Conservation (phyloP, 2,797 vertebrate species). For the Sparus aurata region DNA sequence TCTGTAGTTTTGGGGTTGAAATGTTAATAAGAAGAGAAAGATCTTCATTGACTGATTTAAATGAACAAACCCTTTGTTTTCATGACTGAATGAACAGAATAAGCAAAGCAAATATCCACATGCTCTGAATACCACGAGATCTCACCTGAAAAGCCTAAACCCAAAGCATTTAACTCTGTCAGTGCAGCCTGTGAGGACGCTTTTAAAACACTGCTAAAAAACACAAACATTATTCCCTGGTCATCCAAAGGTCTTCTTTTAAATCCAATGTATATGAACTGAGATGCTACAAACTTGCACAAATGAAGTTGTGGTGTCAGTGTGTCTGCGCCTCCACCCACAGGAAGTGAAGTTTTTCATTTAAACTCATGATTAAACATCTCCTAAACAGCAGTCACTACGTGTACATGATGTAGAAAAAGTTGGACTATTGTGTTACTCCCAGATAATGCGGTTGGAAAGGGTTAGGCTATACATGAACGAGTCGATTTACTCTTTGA, state of each 20-base stretch:
- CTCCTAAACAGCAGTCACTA: conserved; percentile 1
- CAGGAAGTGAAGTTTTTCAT: conserved; percentile 4
- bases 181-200: conserved; percentile 3
- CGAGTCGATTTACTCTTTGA: too few relatives aligned
- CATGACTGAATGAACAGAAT: too few relatives aligned
- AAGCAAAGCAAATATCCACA: conserved; percentile 36
- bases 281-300: neutral
- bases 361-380: neutral
- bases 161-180: conserved; percentile 3
- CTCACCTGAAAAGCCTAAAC: conserved; percentile 23
- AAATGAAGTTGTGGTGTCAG: neutral
- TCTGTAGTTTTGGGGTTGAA: too few relatives aligned
- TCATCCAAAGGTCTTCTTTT: neutral
- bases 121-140: conserved; percentile 38
- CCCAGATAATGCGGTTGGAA: too few relatives aligned
- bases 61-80: too few relatives aligned
- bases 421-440: too few relatives aligned
- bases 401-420: too few relatives aligned
- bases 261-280: neutral
- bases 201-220: conserved; percentile 14
- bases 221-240: conserved; percentile 21
- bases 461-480: too few relatives aligned
- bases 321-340: neutral
- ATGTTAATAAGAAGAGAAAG: too few relatives aligned
- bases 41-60: too few relatives aligned